These are phyloP conservation scores for Gouania willdenowi DNA, from an alignment of 2,797 vertebrate species.

Conservation along the genomic window DNA sequence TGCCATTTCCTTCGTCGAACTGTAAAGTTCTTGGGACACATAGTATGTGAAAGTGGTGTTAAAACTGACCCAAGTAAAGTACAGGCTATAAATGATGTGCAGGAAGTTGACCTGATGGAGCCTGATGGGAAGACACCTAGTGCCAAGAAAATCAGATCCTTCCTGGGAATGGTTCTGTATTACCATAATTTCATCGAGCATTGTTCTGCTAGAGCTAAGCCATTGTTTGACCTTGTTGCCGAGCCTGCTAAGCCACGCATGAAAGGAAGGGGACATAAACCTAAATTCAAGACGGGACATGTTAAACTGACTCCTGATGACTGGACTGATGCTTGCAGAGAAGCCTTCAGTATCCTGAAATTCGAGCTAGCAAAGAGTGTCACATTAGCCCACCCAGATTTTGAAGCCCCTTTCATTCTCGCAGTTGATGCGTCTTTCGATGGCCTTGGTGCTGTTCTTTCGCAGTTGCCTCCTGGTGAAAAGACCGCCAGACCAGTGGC, in stretches of 20 bases:
- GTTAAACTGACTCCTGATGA: background rate
- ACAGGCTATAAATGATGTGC: slow-evolving; percentile 6
- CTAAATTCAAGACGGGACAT: background rate
- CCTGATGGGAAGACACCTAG: background rate
- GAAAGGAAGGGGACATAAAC: background rate
- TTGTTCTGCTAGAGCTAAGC: slow-evolving; percentile 14
- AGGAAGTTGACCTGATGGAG: slow-evolving; percentile 16
- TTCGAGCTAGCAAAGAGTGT: background rate
- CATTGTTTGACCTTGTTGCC: slow-evolving; percentile 15
- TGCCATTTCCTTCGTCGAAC: slow-evolving; percentile 5
- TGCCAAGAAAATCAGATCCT: slow-evolving; percentile 18
- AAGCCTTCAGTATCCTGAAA: background rate
- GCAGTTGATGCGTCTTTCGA: slow-evolving; percentile 4
- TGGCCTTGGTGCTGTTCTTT: too few species aligned
- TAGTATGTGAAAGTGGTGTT: slow-evolving; percentile 6
- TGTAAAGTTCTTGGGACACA: slow-evolving; percentile 18
- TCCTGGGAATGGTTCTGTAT: slow-evolving; percentile 10
- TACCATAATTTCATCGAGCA: slow-evolving; percentile 21
- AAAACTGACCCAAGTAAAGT: slow-evolving; percentile 13
- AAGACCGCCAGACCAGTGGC: too few species aligned
- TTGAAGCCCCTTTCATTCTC: background rate
- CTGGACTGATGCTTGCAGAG: slow-evolving; percentile 6
- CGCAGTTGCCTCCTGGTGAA: too few species aligned
- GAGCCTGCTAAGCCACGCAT: background rate
- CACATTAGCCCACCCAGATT: slow-evolving; percentile 4